Base-by-base conservation (phyloP, 1,140 invertebrate species). In the Nasonia giraulti region DNA sequence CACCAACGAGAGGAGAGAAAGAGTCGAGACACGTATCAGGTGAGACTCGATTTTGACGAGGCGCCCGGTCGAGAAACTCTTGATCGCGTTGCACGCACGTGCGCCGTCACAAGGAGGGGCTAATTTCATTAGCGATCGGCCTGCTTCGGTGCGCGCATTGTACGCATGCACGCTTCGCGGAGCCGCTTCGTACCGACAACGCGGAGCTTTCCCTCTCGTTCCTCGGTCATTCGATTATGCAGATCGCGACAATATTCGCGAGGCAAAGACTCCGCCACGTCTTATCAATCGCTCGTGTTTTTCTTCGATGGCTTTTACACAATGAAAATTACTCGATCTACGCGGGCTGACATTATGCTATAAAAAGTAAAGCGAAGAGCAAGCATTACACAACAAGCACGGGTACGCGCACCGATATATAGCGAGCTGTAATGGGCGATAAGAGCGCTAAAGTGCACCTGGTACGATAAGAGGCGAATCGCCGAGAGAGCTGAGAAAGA, bases 41-140 rank as follows among this genome's bases (percentile, higher is more conserved):
- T n/a, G 55, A 62, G 55, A 2, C 73, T 75, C 33, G 37, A 75
- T 75, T 75, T 75, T 44, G 31, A 75, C 73, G 20, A 75, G 73
- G 17, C 33, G 14, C 3, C 27, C 2, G 23, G 7, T 69, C 23
- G 68, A 31, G 23, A 31, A 7, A 10, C n/a, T 69, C 27, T 31
- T 17, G 31, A 75, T 75, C 5, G 73, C 20, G 2, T 75, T 75
- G 40, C 27, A 75, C 11, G 73, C 73, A 17, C 31, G 33, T 17
- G 73, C 37, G 3, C 37, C 33, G 14, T 2, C 8, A 20, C 55
- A 44, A 37, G 44, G 73, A 17, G 73, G 73, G 73, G 73, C n/a
- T 75, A 75, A 75, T 75, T 75, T 75, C 73, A 75, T 75, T 75
- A 75, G 73, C 73, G 17, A 75, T 40, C 33, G 73, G 69, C 31